Base-by-base conservation (phyloP, 1,140 invertebrate species). In the Planococcus citri region DNA sequence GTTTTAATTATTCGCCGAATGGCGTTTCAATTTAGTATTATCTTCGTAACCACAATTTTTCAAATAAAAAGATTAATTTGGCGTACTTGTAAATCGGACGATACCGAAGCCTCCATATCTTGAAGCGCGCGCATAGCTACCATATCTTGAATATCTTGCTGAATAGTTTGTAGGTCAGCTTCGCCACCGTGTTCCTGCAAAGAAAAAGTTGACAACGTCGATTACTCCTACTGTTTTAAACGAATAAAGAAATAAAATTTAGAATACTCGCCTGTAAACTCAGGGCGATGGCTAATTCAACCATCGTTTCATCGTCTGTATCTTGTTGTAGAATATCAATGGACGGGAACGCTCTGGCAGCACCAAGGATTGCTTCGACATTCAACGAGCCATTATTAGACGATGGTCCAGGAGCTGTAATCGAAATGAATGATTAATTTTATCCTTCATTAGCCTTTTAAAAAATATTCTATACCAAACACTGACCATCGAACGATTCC, bases 221-320 rank as follows among this genome's bases (percentile, higher is more conserved):
- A 6, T 37, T 37, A 14, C 14, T 14, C 6, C 14, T 37, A 8
- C 6, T 14, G 33, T 37, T 37, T 37, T 14, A 37, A 37, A 37
- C 6, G 6, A 14, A 8, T 37, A 8, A 14, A 37, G 33, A 37
- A 37, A 24, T n/a, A 17, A 3, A 4, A 58, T 58, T 8, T 20
- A 25, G 24, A 24, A 25, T 71, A 57, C 33, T 68, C 74, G 87
- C 92, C 77, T 97, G 93, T 2, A 98, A 81, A 74, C 93, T 96
- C 0, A 97, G 80, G 0, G 94, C 94, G 73, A 98, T 97, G 0
- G 94, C 95, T 70, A 98, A 82, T 78, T 97, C 93, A 24, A 97
- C 91, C 87, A 97, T 97, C 0, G 93, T 90, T 78, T 97, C 94
- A 77, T 97, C 94, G 77, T 95, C 93, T 2, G 91, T 91, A 79